These are phyloP conservation scores for Herpailurus yagouaroundi DNA, from an alignment of 2,113 vertebrate genomes.

Conservation along the genomic window DNA sequence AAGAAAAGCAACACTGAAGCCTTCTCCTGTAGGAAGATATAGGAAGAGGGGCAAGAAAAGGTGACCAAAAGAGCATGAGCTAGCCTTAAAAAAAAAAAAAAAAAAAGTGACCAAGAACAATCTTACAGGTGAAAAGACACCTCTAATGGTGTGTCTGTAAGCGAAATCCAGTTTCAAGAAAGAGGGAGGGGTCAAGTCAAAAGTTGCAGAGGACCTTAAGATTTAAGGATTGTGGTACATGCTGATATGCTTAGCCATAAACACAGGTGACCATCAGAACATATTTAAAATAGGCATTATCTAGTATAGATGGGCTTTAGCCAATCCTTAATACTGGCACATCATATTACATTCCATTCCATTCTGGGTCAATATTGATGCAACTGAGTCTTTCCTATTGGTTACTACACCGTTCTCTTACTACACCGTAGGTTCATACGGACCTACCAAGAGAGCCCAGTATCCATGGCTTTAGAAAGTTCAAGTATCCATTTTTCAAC, in stretches of 20 bases:
- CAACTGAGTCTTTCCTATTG: constrained; percentile 13
- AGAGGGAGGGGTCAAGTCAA: neutral
- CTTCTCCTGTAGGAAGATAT: neutral
- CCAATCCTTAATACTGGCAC: neutral
- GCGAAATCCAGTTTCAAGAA: neutral
- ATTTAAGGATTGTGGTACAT: neutral
- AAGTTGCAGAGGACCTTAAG: neutral
- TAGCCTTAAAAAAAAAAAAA: neutral
- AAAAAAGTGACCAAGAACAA: neutral
- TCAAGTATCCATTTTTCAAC: constrained; percentile 18
- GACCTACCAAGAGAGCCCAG: neutral
- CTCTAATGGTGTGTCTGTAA: neutral
- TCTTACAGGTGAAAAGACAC: neutral
- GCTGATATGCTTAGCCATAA: neutral
- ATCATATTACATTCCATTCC: neutral
- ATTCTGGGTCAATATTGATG: neutral
- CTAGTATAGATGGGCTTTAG: neutral
- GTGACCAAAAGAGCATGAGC: neutral
- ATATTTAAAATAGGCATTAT: constrained; percentile 35
- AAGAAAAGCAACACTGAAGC: constrained; percentile 10
- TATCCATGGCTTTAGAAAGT: constrained; percentile 33
- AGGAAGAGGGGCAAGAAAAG: neutral
- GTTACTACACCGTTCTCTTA: neutral
- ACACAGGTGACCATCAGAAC: neutral
- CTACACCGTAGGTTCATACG: neutral